Base-by-base conservation (phyloP, 2,888 invertebrate species). In the Epinotia nisella region DNA sequence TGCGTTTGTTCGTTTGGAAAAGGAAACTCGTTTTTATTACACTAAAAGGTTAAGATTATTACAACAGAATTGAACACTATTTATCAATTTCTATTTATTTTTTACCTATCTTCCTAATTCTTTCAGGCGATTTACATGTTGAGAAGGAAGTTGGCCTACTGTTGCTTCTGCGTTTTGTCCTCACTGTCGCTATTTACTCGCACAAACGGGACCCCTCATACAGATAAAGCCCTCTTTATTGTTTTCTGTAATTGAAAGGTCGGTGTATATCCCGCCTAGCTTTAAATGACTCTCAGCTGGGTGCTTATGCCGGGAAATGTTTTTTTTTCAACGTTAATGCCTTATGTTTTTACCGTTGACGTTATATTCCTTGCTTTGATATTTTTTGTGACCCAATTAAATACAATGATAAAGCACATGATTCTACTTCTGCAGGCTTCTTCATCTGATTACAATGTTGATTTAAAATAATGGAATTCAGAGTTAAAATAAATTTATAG, bases 171-270 rank as follows among this genome's bases (percentile, higher is more conserved):
- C 9, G 19, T 11, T 24, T 17, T 35, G 60, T 56, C 11, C 51
- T 11, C 49, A 58, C 49, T 78, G 79, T 77, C 78, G 72, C 79
- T 77, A 79, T 84, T 78, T 76, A 81, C 78, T 77, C 68, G 68
- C 51, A 45, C 60, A 67, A 58, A 74, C 64, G 75, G 79, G 80
- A 79, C 81, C 81, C 80, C 80, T 81, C 81, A 78, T 86, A 83
- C 78, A 86, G 87, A 90, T 87, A 90, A 87, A 88, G 85, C 87
- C 84, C 84, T 83, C 86, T 90, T 90, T 90, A 92, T 90, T 90
- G 90, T 90, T 85, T 90, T 85, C 85, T 83, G 90, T 92, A 92
- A 92, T 91, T 92, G 92, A 91, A 91, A 90, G 90, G 90, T 87
- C 86, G 84, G 83, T 71, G 84, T 83, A 86, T 85, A 87, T 85